Evolutionary conservation across 2,113 vertebrate species (phyloP), one percentile per base, ranked within the genome.

Genomic region (Noturus placidus): DNA sequence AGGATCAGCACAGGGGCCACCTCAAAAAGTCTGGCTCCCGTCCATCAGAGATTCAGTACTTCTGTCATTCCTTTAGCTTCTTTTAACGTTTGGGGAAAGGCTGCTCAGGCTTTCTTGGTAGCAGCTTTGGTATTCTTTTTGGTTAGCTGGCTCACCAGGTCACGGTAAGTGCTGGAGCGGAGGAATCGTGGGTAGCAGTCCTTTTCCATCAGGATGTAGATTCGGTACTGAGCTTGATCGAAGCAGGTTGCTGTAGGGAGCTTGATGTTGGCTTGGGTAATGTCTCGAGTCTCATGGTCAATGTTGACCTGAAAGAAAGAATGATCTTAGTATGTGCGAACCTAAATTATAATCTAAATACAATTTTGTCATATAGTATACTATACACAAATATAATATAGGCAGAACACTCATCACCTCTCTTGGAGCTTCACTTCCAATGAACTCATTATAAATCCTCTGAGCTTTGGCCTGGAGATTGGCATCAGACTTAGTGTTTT

Each of bases 161-260:
- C 93, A 56, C 86, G 91, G 90, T 95, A 95, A 42, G 88, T 83
- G 0, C 91, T 80, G 0, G 98, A 99, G 79, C 94, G 95, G 27
- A 99, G 95, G 91, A 98, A 99, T 46, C 97, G 97, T 0, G 96
- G 96, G 82, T 98, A 99, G 93, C 97, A 97, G 94, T 99, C 98
- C 91, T 99, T 98, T 88, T 97, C 97, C 98, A 99, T 99, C 67
- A 99, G 95, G 92, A 95, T 95, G 89, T 98, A 97, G 76, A 99
- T 96, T 82, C 92, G 96, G 91, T 92, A 95, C 90, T 98, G 97
- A 0, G 97, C 97, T 6, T 91, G 88, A 9, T 98, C 96, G 17
- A 99, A 99, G 42, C 94, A 96, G 35, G 92, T 94, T 0, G 93
- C 84, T 0, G 96, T 97, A 5, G 96, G 96, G 27, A 89, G 88